A percentile compares a stretch with the other conserved stretches of the same genome.
Conservation (phyloP, 2,113 vertebrate species). For the Amazona guildingii region DNA sequence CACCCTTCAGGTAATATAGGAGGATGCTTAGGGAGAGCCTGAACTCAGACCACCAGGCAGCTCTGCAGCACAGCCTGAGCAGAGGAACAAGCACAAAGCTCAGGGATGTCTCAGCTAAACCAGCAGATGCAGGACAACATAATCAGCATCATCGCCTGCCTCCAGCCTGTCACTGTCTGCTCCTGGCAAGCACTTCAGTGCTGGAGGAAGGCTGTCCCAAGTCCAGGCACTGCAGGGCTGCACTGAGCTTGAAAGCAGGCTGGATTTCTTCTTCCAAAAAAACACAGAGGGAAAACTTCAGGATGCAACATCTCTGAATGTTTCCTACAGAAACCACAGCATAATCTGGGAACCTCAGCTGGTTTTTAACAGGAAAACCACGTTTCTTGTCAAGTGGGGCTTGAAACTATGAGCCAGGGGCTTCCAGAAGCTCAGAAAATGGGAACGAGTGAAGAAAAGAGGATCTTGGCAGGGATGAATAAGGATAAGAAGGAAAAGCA, state of each 20-base stretch:
- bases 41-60: not conserved
- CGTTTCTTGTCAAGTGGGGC: not conserved
- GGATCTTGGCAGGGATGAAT: slow-evolving; percentile 39
- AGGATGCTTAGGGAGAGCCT: not conserved
- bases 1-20: rapidly evolving
- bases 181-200: not conserved
- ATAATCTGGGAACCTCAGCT: not conserved
- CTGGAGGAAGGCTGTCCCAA: not conserved
- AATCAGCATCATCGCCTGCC: not conserved
- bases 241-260: not conserved
- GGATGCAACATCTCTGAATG: not conserved
- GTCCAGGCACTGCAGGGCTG: not conserved
- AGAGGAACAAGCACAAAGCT: not conserved
- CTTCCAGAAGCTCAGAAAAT: slow-evolving; percentile 39
- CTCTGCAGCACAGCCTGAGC: not conserved
- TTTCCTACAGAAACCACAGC: not conserved
- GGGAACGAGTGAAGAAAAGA: slow-evolving; percentile 13
- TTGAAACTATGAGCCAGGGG: slow-evolving; percentile 15
- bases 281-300: not conserved
- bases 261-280: slow-evolving; percentile 13
- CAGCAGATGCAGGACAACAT: not conserved
- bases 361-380: not conserved
- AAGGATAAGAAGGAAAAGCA: slow-evolving; percentile 38
- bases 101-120: not conserved
- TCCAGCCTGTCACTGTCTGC: not conserved